phyloP scores from a whole-genome alignment of 2,888 invertebrate species.

The Pristionchus arcanus region DNA sequence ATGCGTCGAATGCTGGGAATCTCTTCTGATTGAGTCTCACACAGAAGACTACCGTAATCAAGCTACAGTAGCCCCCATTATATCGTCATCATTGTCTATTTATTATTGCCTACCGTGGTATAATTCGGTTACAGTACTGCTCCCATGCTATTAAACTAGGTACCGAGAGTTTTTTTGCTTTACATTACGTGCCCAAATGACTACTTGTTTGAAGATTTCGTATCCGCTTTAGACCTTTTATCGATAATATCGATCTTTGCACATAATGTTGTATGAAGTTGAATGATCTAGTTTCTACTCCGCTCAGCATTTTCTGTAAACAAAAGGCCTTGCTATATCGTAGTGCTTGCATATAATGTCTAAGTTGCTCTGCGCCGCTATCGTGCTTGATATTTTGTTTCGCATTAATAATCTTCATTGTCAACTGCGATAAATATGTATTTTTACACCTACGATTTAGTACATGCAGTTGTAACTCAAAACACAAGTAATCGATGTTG shows the following conservation, averaged over 20 bases:
- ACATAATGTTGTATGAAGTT: neutral
- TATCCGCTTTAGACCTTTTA: neutral
- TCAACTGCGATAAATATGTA: too few species aligned
- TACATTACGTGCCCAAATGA: neutral
- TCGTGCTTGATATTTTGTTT: neutral
- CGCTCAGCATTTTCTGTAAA: neutral
- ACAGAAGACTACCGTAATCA: slow-evolving; percentile 15
- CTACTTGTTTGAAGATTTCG: neutral
- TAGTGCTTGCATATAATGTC: neutral
- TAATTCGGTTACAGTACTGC: neutral
- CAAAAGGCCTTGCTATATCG: neutral
- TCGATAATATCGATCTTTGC: slow-evolving; percentile 3
- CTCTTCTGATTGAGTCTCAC: neutral
- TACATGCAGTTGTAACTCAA: too few species aligned
- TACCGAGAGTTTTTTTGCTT: slow-evolving; percentile 13
- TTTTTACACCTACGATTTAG: too few species aligned
- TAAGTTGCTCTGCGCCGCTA: neutral
- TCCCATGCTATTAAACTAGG: neutral
- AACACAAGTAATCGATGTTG: too few species aligned
- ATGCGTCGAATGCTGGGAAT: slow-evolving; percentile 46
- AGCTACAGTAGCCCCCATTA: neutral
- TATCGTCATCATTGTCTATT: neutral
- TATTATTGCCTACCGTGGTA: neutral
- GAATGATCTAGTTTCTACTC: neutral
- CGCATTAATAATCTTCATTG: neutral